phyloP scores from a whole-genome alignment of 2,797 vertebrate species.

The Hydrophis major region DNA sequence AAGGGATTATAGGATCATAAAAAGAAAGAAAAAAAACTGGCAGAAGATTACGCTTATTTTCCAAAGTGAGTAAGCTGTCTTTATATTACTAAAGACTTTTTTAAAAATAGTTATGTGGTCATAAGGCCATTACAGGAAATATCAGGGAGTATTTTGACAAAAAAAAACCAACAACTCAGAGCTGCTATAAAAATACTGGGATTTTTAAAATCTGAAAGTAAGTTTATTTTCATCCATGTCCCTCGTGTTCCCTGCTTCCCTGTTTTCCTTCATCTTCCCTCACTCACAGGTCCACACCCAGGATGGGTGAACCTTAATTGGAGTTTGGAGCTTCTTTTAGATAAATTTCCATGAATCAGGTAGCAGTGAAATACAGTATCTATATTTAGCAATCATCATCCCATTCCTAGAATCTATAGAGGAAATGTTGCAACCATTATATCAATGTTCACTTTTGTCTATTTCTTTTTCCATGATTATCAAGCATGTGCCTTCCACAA shows the following conservation, averaged over 20 bases:
- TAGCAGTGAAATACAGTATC: not conserved
- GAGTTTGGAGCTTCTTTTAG: not conserved
- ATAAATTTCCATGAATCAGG: not conserved
- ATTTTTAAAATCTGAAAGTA: not conserved
- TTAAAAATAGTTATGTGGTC: not conserved
- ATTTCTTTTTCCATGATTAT: not conserved
- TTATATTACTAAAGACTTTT: not conserved
- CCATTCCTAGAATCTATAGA: not conserved
- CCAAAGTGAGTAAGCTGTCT: not conserved
- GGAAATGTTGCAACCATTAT: not conserved
- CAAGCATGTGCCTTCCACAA: not conserved
- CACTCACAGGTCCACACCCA: not conserved
- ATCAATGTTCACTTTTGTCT: not conserved
- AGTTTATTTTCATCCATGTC: not conserved
- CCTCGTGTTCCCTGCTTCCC: not conserved
- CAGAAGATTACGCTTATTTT: not conserved
- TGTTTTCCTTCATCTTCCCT: not conserved
- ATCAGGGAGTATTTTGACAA: not conserved
- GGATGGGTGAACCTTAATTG: not conserved
- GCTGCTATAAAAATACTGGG: not conserved
- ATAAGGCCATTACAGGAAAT: not conserved
- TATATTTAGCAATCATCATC: not conserved
- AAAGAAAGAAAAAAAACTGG: not conserved
- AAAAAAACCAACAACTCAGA: not conserved
- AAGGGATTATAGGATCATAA: not conserved